Evolutionary conservation across 2,113 vertebrate genomes (phyloP), one percentile per base, ranked within the genome.

Genomic region (Scatophagus argus): DNA sequence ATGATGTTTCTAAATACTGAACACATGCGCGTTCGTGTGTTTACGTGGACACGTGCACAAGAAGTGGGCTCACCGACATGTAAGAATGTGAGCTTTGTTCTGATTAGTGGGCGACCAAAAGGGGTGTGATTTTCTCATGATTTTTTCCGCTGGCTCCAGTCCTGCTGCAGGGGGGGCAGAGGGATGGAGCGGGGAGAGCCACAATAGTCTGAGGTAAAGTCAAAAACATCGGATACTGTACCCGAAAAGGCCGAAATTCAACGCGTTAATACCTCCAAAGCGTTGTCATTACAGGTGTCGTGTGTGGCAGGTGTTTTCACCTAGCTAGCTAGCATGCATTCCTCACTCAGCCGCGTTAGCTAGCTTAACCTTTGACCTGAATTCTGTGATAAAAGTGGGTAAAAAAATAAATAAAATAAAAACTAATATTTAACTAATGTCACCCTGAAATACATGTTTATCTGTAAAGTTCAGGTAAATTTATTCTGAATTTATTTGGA

Each of bases 71-170:
- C 3, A 1, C 1, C 17, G 13, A 29, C 25, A 36, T 8, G 44
- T 12, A 34, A 38, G n/a, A 46, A 21, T 34, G 9, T 36, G 65
- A 34, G 81, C 75, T 69, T 65, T n/a, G n/a, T n/a, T 82, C 77
- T 90, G 89, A 92, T 91, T 91, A 84, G 90, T 78, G 79, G 76
- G 31, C 1, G 9, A 36, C 21, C 21, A 51, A 82, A 83, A 38
- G 74, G 90, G 89, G 89, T 79, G 90, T 84, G 82, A 79, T 89
- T 88, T 58, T 34, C 14, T 52, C 17, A n/a, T 63, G 12, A 44
- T 49, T 66, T 54, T n/a, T 11, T 54, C 31, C 25, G 3, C 32
- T 47, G 21, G 7, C 11, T 4, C 36, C 54, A 47, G 4, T 23
- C 32, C 17, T 27, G 5, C 39, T 1, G 0, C n/a, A 3, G 44